These are phyloP conservation scores for Geopemphigus sp. DNA, from an alignment of 1,140 invertebrate genomes.

Conservation along the genomic window DNA sequence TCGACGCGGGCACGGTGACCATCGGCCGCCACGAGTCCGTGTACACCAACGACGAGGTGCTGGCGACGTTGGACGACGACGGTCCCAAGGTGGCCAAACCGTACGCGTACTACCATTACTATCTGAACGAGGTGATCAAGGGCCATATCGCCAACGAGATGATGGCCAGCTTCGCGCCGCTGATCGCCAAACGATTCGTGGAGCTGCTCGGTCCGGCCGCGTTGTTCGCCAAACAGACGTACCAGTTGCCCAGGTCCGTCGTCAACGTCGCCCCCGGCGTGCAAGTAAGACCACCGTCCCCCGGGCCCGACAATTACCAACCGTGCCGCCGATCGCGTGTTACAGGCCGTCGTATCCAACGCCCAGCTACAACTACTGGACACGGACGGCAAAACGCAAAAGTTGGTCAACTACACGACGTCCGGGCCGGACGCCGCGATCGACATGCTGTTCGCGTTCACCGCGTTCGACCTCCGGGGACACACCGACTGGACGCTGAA, in stretches of 20 bases:
- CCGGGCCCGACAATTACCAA: no score
- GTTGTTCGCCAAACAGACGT: background rate
- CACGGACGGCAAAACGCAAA: background rate
- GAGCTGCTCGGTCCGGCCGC: background rate
- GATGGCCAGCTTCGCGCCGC: background rate
- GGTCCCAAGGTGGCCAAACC: background rate
- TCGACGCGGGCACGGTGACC: background rate
- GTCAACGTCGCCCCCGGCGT: background rate
- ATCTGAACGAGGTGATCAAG: background rate
- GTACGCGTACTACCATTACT: background rate
- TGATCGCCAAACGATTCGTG: background rate
- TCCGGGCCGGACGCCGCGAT: background rate
- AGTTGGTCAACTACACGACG: background rate
- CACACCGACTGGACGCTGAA: background rate
- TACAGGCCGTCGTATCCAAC: slow-evolving; percentile 10
- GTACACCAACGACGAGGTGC: background rate
- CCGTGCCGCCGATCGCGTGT: no score
- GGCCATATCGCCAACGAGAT: background rate
- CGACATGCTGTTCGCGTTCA: background rate
- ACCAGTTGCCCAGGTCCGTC: background rate
- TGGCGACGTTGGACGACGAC: background rate
- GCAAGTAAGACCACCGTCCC: slow-evolving; percentile 14
- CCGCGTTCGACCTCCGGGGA: background rate
- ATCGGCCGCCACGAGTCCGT: background rate
- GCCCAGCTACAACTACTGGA: background rate